A percentile compares a stretch with the other conserved stretches of the same genome.
Evolutionary conservation across 2,797 vertebrate genomes (phyloP).

Genomic region (Rhabdomys pumilio): DNA sequence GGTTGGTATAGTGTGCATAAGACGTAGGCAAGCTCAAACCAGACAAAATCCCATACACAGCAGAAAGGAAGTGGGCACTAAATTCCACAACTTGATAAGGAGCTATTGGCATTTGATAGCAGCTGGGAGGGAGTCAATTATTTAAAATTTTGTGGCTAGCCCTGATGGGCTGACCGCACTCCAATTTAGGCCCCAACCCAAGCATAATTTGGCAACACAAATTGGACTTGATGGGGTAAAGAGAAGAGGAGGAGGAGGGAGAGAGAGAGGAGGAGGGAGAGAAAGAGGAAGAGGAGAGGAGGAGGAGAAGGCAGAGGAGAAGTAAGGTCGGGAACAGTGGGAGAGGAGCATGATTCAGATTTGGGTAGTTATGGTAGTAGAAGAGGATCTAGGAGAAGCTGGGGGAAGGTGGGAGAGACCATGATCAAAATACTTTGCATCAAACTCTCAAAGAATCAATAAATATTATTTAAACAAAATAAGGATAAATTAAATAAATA

Average conservation of each 20-base stretch:
- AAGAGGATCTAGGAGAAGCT: background rate
- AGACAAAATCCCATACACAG: background rate
- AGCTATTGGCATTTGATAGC: background rate
- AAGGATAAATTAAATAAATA: background rate
- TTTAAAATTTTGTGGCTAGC: background rate
- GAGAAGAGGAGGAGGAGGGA: background rate
- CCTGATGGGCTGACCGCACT: background rate
- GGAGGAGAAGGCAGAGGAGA: too few relatives aligned
- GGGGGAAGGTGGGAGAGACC: too few relatives aligned
- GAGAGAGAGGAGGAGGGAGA: background rate
- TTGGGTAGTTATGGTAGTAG: background rate
- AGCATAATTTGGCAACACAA: background rate
- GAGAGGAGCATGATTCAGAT: background rate
- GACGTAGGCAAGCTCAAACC: background rate
- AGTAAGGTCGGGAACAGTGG: background rate
- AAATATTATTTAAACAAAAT: background rate
- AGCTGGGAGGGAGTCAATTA: background rate
- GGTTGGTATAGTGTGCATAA: background rate
- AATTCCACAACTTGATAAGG: background rate
- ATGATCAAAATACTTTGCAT: background rate
- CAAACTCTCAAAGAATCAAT: background rate
- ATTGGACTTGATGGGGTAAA: background rate
- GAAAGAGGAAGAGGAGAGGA: background rate
- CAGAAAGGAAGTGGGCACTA: background rate
- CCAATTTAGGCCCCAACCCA: background rate